Evolutionary conservation across 23 tunicate species (phyloP), one percentile per base, ranked within the genome.

Genomic region (Ascidia mentula): DNA sequence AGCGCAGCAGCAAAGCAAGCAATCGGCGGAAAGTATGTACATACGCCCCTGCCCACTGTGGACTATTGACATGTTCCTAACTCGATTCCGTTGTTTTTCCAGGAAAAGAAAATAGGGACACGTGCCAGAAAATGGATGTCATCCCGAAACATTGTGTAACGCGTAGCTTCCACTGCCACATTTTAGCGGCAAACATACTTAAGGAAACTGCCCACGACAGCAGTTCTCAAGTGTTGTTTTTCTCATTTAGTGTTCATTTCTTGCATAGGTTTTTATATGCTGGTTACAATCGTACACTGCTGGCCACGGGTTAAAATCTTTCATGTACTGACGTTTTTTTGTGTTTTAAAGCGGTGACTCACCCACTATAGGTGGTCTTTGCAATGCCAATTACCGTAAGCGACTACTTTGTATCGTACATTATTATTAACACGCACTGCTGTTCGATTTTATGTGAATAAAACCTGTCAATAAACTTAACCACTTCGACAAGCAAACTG

Each of bases 201-300:
- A n/a, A n/a, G n/a, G n/a, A n/a, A n/a, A n/a, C n/a, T n/a, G n/a
- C n/a, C n/a, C n/a, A n/a, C n/a, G n/a, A n/a, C n/a, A n/a, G n/a
- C n/a, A n/a, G n/a, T n/a, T n/a, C n/a, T n/a, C n/a, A n/a, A n/a
- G n/a, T n/a, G n/a, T n/a, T n/a, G n/a, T n/a, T n/a, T n/a, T n/a
- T n/a, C n/a, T n/a, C 65, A 53, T 53, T 53, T 53, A 53, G 65
- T 28, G 65, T 53, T 53, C 13, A 28, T 53, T 53, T 53, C 65
- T 53, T 53, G 65, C 65, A 53, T 53, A 53, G 65, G 65, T 53
- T 53, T 42, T 53, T 53, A 53, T n/a, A n/a, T 53, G 65, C 24
- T 53, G 65, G 65, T 53, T 53, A 28, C 24, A 26, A 53, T 1
- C 24, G 65, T 53, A 9, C 4, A 3, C 28, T 53, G 4, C 65